phyloP scores from a whole-genome alignment of 2,113 vertebrate species.

The Hippocampus mohnikei region DNA sequence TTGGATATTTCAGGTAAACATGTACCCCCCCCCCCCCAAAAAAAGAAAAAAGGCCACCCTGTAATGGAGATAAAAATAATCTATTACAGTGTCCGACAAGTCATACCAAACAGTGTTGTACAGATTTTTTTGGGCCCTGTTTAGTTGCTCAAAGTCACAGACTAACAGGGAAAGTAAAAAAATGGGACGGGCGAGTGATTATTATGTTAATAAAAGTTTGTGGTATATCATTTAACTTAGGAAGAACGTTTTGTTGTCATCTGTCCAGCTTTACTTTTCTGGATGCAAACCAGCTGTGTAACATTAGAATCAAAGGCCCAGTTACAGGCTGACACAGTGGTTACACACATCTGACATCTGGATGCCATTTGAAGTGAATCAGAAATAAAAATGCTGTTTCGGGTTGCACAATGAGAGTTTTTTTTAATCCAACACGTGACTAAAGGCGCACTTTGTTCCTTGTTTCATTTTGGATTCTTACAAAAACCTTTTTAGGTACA shows the following conservation, averaged over 20 bases:
- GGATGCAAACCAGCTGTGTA: constrained; percentile 33
- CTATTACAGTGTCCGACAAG: background rate
- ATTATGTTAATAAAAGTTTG: constrained; percentile 33
- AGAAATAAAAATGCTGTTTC: constrained; percentile 10
- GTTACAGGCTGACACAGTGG: constrained; percentile 15
- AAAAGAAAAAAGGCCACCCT: no score
- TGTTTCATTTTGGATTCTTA: background rate
- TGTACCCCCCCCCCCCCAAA: no score
- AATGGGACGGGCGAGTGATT: constrained; percentile 43
- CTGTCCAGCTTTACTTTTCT: background rate
- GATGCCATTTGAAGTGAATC: constrained; percentile 24
- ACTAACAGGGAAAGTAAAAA: constrained; percentile 34
- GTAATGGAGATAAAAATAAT: constrained; percentile 4
- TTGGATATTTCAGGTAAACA: background rate
- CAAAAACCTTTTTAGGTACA: background rate
- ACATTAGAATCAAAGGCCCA: constrained; percentile 9
- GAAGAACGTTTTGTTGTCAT: constrained; percentile 24
- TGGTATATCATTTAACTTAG: constrained; percentile 30
- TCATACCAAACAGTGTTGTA: constrained; percentile 21
- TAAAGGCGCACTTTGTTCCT: background rate
- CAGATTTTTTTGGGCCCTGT: constrained; percentile 26
- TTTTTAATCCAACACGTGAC: background rate
- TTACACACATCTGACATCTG: constrained; percentile 29
- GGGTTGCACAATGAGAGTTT: constrained; percentile 10
- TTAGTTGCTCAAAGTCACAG: constrained; percentile 27